A percentile compares a stretch with the other conserved stretches of the same genome.
These are phyloP conservation scores for Cochlearius cochlearius DNA, from an alignment of 2,113 vertebrate genomes.

Conservation along the genomic window DNA sequence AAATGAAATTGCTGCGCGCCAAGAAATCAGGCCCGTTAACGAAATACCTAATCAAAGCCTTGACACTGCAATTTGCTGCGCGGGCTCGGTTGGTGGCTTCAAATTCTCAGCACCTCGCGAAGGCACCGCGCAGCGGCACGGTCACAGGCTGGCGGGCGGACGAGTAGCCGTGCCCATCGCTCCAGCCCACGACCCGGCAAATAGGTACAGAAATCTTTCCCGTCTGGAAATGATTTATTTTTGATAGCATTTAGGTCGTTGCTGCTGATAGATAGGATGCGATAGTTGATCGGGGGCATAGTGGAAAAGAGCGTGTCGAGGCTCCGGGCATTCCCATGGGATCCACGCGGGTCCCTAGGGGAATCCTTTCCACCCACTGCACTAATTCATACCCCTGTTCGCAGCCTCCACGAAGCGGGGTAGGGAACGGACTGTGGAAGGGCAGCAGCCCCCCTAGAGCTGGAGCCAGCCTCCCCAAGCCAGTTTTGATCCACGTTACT, in stretches of 20 bases:
- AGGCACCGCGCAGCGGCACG: neutral
- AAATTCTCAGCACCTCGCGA: neutral
- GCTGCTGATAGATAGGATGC: neutral
- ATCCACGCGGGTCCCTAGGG: fast-evolving
- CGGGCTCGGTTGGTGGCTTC: neutral
- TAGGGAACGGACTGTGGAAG: neutral
- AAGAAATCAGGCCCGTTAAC: neutral
- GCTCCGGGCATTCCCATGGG: neutral
- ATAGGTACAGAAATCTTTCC: neutral
- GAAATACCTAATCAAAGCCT: neutral
- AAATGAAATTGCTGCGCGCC: neutral
- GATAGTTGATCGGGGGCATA: fast-evolving
- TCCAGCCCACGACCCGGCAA: neutral
- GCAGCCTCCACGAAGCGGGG: neutral
- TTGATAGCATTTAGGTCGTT: neutral
- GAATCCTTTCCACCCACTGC: neutral
- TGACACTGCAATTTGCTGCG: neutral
- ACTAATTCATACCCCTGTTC: neutral
- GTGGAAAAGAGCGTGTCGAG: neutral
- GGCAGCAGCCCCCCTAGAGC: too few relatives aligned
- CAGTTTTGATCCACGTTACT: neutral
- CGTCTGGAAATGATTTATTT: neutral
- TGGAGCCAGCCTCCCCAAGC: neutral
- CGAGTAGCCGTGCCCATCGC: neutral
- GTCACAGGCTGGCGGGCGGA: fast-evolving